Conservation (phyloP, 2,888 invertebrate species). For the Nomada fucata region DNA sequence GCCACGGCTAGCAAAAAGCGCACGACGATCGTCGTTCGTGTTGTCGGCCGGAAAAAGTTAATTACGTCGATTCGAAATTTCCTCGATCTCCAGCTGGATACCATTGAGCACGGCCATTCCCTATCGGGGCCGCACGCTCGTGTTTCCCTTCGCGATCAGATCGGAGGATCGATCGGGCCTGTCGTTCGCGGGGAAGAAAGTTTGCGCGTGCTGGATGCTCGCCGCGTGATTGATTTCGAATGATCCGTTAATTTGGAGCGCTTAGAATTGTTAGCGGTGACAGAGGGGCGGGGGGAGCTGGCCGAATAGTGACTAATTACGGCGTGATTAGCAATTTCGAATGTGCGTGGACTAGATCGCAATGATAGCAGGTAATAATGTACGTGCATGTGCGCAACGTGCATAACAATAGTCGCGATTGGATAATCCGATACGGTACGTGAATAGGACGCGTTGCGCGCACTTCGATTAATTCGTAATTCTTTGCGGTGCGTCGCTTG, state of each 20-base stretch:
- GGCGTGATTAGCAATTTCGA: neutral
- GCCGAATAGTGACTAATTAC: neutral
- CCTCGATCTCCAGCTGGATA: conserved; percentile 34
- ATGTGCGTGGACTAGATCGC: neutral
- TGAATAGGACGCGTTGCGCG: too few species aligned
- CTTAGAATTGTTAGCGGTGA: neutral
- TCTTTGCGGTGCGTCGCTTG: too few species aligned
- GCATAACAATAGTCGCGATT: neutral
- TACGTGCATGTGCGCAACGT: neutral
- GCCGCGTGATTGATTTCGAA: conserved; percentile 30
- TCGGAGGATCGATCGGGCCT: conserved; percentile 41
- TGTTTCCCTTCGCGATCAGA: conserved; percentile 40
- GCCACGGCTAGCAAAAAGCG: conserved; percentile 43
- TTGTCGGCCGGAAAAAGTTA: conserved; percentile 59
- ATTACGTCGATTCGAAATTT: conserved; percentile 72
- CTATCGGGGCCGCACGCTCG: conserved; percentile 21
- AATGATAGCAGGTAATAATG: neutral
- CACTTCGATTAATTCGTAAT: too few species aligned
- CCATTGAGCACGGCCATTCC: conserved; percentile 50
- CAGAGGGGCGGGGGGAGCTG: neutral
- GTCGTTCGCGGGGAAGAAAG: conserved; percentile 25
- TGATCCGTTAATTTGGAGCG: neutral
- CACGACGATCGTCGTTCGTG: conserved; percentile 52
- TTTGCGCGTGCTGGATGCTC: conserved; percentile 7
- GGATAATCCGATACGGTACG: too few species aligned